Percentiles rank a stretch among this genome's conserved stretches.
phyloP scores from a whole-genome alignment of 2,797 vertebrate species.

The Triplophysa yarkandensis region DNA sequence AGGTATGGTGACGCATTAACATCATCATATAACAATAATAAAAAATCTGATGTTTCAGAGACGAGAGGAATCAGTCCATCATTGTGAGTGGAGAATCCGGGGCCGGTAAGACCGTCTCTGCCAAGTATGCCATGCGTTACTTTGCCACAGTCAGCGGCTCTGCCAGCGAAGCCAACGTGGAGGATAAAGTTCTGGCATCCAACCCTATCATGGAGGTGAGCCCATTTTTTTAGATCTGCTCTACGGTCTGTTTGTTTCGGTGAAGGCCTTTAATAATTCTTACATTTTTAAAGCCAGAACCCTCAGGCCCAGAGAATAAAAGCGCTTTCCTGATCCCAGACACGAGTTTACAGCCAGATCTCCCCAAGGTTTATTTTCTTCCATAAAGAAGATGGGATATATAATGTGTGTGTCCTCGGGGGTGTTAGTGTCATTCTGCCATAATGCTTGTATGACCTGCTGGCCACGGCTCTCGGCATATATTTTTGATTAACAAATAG shows the following conservation, averaged over 20 bases:
- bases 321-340: conserved; percentile 47
- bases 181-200: conserved; percentile 95
- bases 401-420: neutral
- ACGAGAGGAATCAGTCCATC: conserved; percentile 97
- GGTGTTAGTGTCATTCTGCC: neutral
- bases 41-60: conserved; percentile 78
- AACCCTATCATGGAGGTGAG: conserved; percentile 99
- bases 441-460: conserved; percentile 10
- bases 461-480: neutral
- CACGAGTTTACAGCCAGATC: conserved; percentile 8
- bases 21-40: too few relatives aligned
- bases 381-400: neutral
- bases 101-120: conserved; percentile 96
- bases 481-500: too few relatives aligned
- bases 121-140: conserved; percentile 98
- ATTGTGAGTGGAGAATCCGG: conserved; percentile 98
- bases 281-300: conserved; percentile 20
- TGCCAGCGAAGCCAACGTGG: conserved; percentile 92
- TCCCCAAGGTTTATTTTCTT: neutral
- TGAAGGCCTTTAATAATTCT: conserved; percentile 35
- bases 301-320: conserved; percentile 28
- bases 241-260: conserved; percentile 10
- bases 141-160: conserved; percentile 97
- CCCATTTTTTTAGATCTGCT: neutral
- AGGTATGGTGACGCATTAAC: too few relatives aligned